Evolutionary conservation across 2,888 invertebrate genomes (phyloP).

Genomic region (Pheosia tremula): DNA sequence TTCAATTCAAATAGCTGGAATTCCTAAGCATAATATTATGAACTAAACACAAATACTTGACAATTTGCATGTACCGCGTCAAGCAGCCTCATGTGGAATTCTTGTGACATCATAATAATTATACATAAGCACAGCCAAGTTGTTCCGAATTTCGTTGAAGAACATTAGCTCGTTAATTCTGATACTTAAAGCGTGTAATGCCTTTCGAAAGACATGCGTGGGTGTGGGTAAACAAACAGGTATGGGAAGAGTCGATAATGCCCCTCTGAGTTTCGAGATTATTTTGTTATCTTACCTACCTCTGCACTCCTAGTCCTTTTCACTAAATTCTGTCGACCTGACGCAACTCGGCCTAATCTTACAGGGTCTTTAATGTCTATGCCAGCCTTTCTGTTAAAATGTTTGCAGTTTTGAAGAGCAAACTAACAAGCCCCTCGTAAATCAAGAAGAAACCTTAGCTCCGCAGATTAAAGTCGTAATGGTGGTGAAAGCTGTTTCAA

Average conservation of each 20-base stretch:
- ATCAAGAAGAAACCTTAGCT: too few species aligned
- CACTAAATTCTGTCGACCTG: not conserved
- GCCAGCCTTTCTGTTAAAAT: too few species aligned
- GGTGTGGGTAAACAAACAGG: slow-evolving; percentile 6
- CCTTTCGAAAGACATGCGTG: slow-evolving; percentile 11
- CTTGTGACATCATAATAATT: slow-evolving; percentile 26
- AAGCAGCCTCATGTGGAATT: slow-evolving; percentile 12
- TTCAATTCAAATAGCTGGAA: not conserved
- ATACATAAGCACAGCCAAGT: slow-evolving; percentile 19
- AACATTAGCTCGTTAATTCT: slow-evolving; percentile 29
- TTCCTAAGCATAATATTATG: slow-evolving; percentile 12
- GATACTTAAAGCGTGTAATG: slow-evolving; percentile 25
- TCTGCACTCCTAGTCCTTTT: not conserved
- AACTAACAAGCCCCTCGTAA: too few species aligned
- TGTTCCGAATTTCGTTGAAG: slow-evolving; percentile 20
- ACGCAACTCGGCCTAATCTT: too few species aligned
- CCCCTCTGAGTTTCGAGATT: too few species aligned
- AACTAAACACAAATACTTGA: slow-evolving; percentile 4
- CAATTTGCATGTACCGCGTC: slow-evolving; percentile 7
- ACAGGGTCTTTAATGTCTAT: too few species aligned
- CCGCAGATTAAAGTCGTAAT: too few species aligned
- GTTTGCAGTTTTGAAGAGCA: too few species aligned
- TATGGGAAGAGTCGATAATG: not conserved
- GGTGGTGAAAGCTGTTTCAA: too few species aligned
- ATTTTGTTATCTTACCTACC: not conserved